These are phyloP conservation scores for Aspidoscelis tigris DNA, from an alignment of 2,113 vertebrate species.

Conservation along the genomic window DNA sequence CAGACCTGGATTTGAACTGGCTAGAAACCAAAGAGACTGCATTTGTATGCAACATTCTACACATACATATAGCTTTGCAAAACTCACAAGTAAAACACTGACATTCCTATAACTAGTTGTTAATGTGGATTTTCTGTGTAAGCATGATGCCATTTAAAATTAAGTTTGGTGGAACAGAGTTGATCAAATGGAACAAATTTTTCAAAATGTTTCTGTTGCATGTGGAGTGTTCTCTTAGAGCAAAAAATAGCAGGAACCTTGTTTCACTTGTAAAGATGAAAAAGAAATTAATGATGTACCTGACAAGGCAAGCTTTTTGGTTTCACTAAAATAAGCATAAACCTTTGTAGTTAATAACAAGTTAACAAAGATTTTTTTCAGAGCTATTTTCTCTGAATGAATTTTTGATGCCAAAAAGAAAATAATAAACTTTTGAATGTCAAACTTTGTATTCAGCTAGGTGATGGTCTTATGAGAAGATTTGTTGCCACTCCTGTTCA, in stretches of 20 bases:
- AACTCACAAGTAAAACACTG: constrained; percentile 35
- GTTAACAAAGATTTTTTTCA: not conserved
- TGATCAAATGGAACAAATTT: not conserved
- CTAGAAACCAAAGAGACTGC: constrained; percentile 93
- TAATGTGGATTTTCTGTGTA: not conserved
- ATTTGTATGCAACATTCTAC: constrained; percentile 83
- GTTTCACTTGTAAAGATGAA: not conserved
- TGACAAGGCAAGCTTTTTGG: not conserved
- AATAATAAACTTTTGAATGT: not conserved
- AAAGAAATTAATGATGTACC: not conserved
- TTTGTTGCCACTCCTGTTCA: not conserved
- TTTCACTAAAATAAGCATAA: not conserved
- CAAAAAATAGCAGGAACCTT: not conserved
- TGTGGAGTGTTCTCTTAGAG: not conserved
- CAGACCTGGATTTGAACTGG: constrained; percentile 94
- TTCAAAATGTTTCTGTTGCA: not conserved
- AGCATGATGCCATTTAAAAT: not conserved
- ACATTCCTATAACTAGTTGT: constrained; percentile 37
- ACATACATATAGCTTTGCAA: constrained; percentile 29
- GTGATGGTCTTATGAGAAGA: not conserved
- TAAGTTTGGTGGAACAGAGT: not conserved
- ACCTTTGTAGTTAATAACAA: not conserved
- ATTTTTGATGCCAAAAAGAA: not conserved
- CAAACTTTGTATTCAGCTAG: not conserved
- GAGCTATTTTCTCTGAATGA: not conserved